Percentiles rank a stretch among this genome's conserved stretches.
These are phyloP conservation scores for Himalopsyche anomala DNA, from an alignment of 2,888 invertebrate species.

Conservation along the genomic window DNA sequence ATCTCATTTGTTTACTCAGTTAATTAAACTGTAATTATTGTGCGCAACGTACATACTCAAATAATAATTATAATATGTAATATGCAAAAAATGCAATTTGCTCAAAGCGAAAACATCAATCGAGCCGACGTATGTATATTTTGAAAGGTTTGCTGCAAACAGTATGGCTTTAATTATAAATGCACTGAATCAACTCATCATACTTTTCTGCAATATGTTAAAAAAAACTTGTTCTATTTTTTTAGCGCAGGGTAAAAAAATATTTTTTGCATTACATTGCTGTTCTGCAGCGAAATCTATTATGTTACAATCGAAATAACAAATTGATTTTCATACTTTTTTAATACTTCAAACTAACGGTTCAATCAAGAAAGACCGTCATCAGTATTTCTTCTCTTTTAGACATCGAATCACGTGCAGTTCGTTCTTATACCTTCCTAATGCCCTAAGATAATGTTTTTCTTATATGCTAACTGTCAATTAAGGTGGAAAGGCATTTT, in stretches of 20 bases:
- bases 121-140: background rate
- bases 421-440: too few species aligned
- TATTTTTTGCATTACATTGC: slow-evolving; percentile 17
- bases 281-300: background rate
- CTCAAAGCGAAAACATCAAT: slow-evolving; percentile 16
- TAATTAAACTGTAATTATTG: background rate
- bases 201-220: background rate
- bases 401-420: too few species aligned
- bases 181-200: background rate
- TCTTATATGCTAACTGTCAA: too few species aligned
- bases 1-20: background rate
- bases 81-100: slow-evolving; percentile 31
- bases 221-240: background rate
- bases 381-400: too few species aligned
- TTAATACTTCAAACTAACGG: too few species aligned
- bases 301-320: too few species aligned
- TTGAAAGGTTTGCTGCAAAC: background rate
- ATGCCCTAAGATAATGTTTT: too few species aligned
- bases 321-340: too few species aligned
- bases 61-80: background rate
- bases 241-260: background rate
- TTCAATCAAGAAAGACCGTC: too few species aligned
- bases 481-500: too few species aligned
- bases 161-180: background rate
- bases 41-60: background rate